A percentile compares a stretch with the other conserved stretches of the same genome.
phyloP scores from a whole-genome alignment of 2,888 invertebrate species.

The Cryptus viduatorius region DNA sequence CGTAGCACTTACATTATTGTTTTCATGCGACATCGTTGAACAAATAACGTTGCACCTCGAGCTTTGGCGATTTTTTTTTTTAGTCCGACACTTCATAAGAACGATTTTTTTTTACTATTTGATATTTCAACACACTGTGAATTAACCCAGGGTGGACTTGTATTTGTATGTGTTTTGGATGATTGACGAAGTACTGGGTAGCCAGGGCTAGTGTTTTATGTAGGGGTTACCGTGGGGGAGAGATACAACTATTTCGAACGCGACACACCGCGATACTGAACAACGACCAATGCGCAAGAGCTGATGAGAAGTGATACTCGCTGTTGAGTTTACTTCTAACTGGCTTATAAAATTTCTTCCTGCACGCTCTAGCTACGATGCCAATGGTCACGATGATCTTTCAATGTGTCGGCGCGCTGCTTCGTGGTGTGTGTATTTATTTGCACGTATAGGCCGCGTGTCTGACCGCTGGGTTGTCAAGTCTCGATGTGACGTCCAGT shows the following conservation, averaged over 20 bases:
- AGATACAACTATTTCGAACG: slow-evolving; percentile 18
- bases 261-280: slow-evolving; percentile 4
- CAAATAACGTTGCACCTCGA: slow-evolving; percentile 39
- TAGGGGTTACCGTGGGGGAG: slow-evolving; percentile 5
- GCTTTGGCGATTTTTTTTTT: slow-evolving; percentile 6
- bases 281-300: slow-evolving; percentile 10
- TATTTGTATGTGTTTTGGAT: not conserved
- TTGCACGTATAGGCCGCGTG: slow-evolving; percentile 9
- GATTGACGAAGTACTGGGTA: not conserved
- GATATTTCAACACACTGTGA: slow-evolving; percentile 5
- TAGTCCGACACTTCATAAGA: slow-evolving; percentile 26
- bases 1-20: slow-evolving; percentile 37
- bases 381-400: slow-evolving; percentile 10
- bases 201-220: not conserved
- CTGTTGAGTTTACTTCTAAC: slow-evolving; percentile 23
- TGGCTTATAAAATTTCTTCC: slow-evolving; percentile 2
- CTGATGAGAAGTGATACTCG: slow-evolving; percentile 17
- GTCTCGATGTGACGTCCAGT: slow-evolving; percentile 12
- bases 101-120: not conserved
- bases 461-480: slow-evolving; percentile 56
- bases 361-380: slow-evolving; percentile 20
- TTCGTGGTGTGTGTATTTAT: slow-evolving; percentile 2
- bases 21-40: slow-evolving; percentile 38
- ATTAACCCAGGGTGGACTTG: not conserved
- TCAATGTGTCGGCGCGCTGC: not conserved